Conservation (phyloP, 1,140 invertebrate species). For the Lordiphosa collinella region DNA sequence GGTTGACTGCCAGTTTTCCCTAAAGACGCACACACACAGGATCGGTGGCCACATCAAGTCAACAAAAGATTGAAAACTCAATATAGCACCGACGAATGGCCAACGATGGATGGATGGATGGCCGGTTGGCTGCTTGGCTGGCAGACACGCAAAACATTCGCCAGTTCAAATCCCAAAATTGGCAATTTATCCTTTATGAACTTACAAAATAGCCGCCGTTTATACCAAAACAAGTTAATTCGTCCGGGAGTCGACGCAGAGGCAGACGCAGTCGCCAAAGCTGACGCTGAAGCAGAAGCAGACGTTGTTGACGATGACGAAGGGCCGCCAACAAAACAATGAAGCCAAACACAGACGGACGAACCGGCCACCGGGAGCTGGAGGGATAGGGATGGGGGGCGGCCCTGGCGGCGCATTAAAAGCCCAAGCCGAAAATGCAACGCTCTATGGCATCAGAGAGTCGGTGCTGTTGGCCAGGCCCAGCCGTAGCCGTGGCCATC, state of each 20-base stretch:
- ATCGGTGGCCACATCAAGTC: slow-evolving; percentile 74
- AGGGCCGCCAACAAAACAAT: slow-evolving; percentile 76
- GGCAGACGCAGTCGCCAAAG: slow-evolving; percentile 8
- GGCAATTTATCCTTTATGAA: slow-evolving; percentile 79
- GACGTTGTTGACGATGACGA: slow-evolving; percentile 61
- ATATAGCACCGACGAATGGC: slow-evolving; percentile 67
- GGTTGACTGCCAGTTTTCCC: slow-evolving; percentile 75
- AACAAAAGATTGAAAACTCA: slow-evolving; percentile 79
- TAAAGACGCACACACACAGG: slow-evolving; percentile 51
- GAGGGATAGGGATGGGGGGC: not conserved
- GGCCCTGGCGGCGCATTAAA: slow-evolving; percentile 31
- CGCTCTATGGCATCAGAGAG: slow-evolving; percentile 34
- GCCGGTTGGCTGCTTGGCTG: slow-evolving; percentile 38
- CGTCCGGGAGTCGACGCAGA: slow-evolving; percentile 49
- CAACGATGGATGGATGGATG: slow-evolving; percentile 28
- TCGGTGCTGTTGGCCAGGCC: slow-evolving; percentile 12
- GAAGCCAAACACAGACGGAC: slow-evolving; percentile 61
- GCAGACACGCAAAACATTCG: slow-evolving; percentile 69
- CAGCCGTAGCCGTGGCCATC: no score
- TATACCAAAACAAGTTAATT: slow-evolving; percentile 79
- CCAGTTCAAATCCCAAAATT: slow-evolving; percentile 78
- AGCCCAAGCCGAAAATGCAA: slow-evolving; percentile 70
- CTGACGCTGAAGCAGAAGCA: not conserved
- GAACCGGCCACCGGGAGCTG: not conserved
- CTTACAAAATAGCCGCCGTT: slow-evolving; percentile 79